Percentiles rank a stretch among this genome's conserved stretches.
Conservation (phyloP, 2,113 vertebrate species). For the Anas platyrhynchos region DNA sequence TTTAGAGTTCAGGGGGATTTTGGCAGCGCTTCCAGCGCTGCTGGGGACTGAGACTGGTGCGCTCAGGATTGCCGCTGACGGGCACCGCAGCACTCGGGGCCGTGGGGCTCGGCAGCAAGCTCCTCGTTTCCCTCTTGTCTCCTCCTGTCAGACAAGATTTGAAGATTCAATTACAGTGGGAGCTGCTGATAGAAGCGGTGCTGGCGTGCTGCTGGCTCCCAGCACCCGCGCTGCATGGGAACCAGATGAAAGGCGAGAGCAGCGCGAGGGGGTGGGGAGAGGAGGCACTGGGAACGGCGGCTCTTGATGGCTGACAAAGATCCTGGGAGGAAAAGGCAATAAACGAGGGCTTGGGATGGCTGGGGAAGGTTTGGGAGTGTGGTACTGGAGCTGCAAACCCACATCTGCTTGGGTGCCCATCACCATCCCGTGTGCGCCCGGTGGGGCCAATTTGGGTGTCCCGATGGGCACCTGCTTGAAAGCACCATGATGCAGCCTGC, state of each 20-base stretch:
- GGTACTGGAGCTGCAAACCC: not conserved
- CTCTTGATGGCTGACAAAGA: not conserved
- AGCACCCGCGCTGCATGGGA: not conserved
- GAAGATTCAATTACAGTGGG: conserved; percentile 53
- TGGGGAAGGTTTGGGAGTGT: not conserved
- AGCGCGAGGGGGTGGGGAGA: not conserved
- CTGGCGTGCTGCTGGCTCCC: not conserved
- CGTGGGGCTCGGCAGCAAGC: not conserved
- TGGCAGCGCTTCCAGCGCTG: not conserved
- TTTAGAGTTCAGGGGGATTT: not conserved
- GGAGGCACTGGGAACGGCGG: not conserved
- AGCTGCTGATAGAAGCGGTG: not conserved
- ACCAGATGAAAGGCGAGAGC: not conserved
- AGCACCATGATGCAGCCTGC: not conserved
- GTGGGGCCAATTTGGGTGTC: not conserved
- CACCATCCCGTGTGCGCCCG: no score
- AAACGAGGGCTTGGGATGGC: not conserved
- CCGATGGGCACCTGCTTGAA: not conserved
- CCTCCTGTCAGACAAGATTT: conserved; percentile 47
- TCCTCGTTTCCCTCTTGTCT: conserved; percentile 9
- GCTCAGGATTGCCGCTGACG: rapidly evolving
- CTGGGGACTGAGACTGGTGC: rapidly evolving
- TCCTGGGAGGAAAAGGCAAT: not conserved
- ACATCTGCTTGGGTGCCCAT: rapidly evolving
- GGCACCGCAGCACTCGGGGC: rapidly evolving